phyloP scores from a whole-genome alignment of 2,888 invertebrate species.

The Melikaiella ostensackeni region DNA sequence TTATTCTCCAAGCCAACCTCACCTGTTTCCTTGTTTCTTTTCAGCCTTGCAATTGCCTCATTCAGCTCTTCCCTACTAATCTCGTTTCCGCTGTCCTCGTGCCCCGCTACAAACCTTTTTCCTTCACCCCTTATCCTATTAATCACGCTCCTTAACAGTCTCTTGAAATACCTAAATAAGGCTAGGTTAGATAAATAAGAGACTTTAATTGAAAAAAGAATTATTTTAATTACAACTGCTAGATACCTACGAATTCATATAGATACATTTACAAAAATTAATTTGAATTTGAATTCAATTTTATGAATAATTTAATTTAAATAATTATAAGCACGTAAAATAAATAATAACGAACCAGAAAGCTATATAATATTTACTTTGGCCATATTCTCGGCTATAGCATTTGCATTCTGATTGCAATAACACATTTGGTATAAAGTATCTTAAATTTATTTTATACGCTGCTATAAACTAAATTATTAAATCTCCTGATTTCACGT shows the following conservation, averaged over 20 bases:
- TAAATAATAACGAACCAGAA: slow-evolving; percentile 23
- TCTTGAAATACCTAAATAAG: neutral
- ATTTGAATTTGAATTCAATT: neutral
- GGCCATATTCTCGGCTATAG: neutral
- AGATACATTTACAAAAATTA: neutral
- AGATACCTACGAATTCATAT: neutral
- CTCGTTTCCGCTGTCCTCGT: no score
- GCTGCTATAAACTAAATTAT: neutral
- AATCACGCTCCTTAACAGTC: no score
- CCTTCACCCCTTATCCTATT: no score
- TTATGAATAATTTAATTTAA: neutral
- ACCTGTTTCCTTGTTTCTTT: no score
- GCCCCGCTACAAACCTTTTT: no score
- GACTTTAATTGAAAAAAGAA: neutral
- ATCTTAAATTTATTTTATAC: neutral
- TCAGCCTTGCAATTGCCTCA: no score
- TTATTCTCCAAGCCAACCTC: no score
- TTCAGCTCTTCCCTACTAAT: no score
- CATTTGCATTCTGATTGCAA: neutral
- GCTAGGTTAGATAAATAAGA: neutral
- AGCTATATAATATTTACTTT: neutral
- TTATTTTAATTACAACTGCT: neutral
- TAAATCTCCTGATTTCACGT: neutral
- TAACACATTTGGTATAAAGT: slow-evolving; percentile 2
- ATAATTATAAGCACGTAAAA: neutral